A percentile compares a stretch with the other conserved stretches of the same genome.
Conservation (phyloP, 2,888 invertebrate genomes). For the Formica aserva region DNA sequence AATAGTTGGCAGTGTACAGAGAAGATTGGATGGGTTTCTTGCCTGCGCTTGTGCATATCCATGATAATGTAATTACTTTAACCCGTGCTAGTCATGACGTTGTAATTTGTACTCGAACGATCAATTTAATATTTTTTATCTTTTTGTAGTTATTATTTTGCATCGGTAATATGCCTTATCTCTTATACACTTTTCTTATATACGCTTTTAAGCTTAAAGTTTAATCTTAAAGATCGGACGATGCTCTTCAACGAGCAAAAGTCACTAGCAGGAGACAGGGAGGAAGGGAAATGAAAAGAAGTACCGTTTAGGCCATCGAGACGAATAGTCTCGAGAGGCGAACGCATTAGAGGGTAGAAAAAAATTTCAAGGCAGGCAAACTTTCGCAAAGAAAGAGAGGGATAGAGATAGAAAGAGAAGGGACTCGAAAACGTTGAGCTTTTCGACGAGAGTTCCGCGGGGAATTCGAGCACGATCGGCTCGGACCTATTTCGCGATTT, state of each 20-base stretch:
- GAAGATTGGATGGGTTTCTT: slow-evolving; percentile 36
- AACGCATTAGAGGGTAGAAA: slow-evolving; percentile 11
- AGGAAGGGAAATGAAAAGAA: slow-evolving; percentile 23
- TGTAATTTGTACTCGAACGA: slow-evolving; percentile 16
- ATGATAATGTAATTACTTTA: slow-evolving; percentile 29
- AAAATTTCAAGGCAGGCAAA: slow-evolving; percentile 35
- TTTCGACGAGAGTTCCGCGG: slow-evolving; percentile 50
- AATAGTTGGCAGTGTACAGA: neutral
- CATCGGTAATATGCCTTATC: neutral
- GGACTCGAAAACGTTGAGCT: slow-evolving; percentile 47
- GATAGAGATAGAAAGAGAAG: neutral
- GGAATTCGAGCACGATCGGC: slow-evolving; percentile 58
- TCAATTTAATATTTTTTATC: slow-evolving; percentile 10
- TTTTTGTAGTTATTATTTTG: neutral
- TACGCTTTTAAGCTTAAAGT: neutral
- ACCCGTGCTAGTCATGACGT: neutral
- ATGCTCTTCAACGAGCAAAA: slow-evolving; percentile 14
- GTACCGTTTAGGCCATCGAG: slow-evolving; percentile 27
- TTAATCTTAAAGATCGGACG: slow-evolving; percentile 22
- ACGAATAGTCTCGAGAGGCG: slow-evolving; percentile 20
- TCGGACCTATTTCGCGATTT: slow-evolving; percentile 62
- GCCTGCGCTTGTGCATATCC: neutral
- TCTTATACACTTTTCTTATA: neutral
- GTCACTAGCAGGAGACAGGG: neutral
- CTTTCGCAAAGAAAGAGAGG: slow-evolving; percentile 51